Evolutionary conservation across 2,797 vertebrate species (phyloP).

Genomic region (Phylloscopus collybita): DNA sequence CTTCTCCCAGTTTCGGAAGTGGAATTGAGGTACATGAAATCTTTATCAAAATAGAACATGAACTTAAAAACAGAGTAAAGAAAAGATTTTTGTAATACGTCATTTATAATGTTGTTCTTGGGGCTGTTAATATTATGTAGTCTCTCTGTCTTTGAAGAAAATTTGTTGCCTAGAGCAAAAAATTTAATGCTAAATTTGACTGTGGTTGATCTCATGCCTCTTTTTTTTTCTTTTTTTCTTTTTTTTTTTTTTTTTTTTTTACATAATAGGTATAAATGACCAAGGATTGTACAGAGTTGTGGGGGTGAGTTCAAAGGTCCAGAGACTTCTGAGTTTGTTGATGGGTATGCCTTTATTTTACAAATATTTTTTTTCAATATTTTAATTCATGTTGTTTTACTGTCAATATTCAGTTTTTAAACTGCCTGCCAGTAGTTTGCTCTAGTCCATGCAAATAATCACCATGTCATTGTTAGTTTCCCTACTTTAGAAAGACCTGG

Average conservation of each 20-base stretch:
- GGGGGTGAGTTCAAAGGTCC: constrained; percentile 98
- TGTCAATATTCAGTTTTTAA: background rate
- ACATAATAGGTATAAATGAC: constrained; percentile 91
- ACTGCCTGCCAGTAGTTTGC: background rate
- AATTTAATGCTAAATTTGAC: background rate
- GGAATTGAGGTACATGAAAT: background rate
- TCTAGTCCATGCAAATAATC: background rate
- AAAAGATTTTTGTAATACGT: background rate
- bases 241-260: constrained; percentile 6
- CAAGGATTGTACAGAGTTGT: constrained; percentile 98
- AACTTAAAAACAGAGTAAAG: background rate
- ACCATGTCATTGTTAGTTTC: background rate
- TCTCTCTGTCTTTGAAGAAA: background rate
- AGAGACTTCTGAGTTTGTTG: constrained; percentile 95
- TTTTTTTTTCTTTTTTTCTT: background rate
- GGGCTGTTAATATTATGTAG: background rate
- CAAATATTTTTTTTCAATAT: constrained; percentile 59
- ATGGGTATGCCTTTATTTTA: constrained; percentile 90
- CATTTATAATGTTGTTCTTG: background rate
- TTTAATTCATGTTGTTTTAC: constrained; percentile 34
- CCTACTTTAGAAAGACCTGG: background rate
- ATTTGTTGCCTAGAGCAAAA: background rate
- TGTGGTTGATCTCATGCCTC: constrained; percentile 12
- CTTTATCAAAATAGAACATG: background rate
- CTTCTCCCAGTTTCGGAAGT: background rate